phyloP scores from a whole-genome alignment of 2,113 vertebrate species.

The Phaethornis superciliosus region DNA sequence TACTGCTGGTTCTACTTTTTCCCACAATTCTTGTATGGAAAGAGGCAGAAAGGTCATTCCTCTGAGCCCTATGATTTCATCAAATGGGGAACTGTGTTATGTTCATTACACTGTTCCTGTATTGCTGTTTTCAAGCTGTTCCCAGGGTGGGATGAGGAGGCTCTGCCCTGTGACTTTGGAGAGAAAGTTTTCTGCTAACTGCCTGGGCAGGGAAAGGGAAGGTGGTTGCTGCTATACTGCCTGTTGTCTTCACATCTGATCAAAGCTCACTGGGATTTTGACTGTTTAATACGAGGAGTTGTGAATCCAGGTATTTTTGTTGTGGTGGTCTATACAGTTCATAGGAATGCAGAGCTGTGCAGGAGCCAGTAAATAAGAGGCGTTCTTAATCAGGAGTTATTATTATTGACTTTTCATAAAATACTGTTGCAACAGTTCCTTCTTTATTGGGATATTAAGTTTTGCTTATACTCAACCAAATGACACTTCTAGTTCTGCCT shows the following conservation, averaged over 20 bases:
- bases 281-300: background rate
- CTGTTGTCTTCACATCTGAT: background rate
- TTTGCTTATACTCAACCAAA: background rate
- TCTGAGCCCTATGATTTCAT: background rate
- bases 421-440: background rate
- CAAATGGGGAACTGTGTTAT: background rate
- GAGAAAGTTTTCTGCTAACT: background rate
- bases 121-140: background rate
- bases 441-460: background rate
- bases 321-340: background rate
- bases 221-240: accelerated
- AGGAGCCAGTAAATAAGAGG: accelerated
- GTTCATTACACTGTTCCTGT: background rate
- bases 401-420: slow-evolving; percentile 36
- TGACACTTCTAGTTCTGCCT: background rate
- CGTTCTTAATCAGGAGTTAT: background rate
- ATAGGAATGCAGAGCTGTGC: background rate
- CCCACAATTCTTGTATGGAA: background rate
- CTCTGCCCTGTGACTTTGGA: background rate
- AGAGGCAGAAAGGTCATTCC: background rate
- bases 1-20: background rate
- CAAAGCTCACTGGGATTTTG: background rate
- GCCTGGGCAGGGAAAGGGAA: background rate
- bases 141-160: accelerated
- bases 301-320: accelerated